Evolutionary conservation across 2,113 vertebrate genomes (phyloP), one percentile per base, ranked within the genome.

Genomic region (Ciconia stormi): DNA sequence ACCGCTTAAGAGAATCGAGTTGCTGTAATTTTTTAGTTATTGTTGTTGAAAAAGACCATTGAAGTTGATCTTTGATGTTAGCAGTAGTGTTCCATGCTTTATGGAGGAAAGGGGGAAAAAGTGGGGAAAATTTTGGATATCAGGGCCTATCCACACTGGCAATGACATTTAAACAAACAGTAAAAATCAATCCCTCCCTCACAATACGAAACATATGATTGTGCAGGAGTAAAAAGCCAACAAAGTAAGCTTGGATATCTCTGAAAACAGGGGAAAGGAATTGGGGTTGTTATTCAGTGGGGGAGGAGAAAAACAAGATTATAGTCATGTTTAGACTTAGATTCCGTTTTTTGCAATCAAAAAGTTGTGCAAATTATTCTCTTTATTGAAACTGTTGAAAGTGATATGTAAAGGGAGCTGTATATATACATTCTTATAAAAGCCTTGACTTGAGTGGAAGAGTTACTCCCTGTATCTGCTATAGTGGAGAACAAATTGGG

Each of bases 191-290:
- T 71, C 59, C 63, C 55, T 93, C 84, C 84, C 78, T 91, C 71
- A 66, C 91, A 95, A 94, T 97, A 66, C 85, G 52, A 96, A 97
- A 94, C 93, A 96, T 90, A 87, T 93, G 91, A 96, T 87, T 88
- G 70, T 81, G 21, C 42, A 70, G 71, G 50, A 91, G 40, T 95
- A 86, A 93, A 92, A 94, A 83, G 50, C 38, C 79, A 93, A 66
- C 34, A 70, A 87, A 91, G 56, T 78, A 85, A 92, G n/a, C 42
- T 63, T 83, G 42, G 38, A 49, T 58, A 74, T 38, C 82, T 92
- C 76, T 71, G 72, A 83, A 82, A 93, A 86, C 21, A 59, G 20
- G 34, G 16, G 46, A 79, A 80, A 34, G 58, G 6, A 73, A 70
- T 10, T 66, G n/a, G 23, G 16, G 11, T 36, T 77, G 36, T 89